phyloP scores from a whole-genome alignment of 2,113 vertebrate genomes.

The Sylvia atricapilla region DNA sequence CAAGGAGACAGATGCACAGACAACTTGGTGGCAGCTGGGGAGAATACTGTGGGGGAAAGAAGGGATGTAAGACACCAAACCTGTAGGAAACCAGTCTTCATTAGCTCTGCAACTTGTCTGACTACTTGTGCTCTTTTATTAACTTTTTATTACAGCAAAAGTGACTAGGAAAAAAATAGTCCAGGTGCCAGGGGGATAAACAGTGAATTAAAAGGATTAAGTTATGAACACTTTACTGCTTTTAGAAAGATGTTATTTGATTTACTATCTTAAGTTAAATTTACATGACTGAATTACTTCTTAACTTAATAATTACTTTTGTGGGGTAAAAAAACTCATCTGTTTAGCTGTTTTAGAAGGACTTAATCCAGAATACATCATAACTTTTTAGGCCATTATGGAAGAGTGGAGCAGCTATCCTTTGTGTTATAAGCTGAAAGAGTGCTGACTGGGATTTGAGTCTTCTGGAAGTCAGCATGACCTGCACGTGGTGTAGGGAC shows the following conservation, averaged over 20 bases:
- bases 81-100: background rate
- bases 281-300: constrained; percentile 34
- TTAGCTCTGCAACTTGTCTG: background rate
- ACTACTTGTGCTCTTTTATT: background rate
- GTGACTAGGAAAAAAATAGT: constrained; percentile 43
- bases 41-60: background rate
- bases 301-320: constrained; percentile 31
- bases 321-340: background rate
- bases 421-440: background rate
- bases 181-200: constrained; percentile 56
- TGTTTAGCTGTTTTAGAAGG: constrained; percentile 21
- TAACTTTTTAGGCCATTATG: background rate
- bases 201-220: constrained; percentile 60
- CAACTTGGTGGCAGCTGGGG: background rate
- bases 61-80: background rate
- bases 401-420: background rate
- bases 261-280: constrained; percentile 52
- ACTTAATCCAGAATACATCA: background rate
- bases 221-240: constrained; percentile 37
- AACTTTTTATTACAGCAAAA: constrained; percentile 24
- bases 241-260: constrained; percentile 57
- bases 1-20: background rate
- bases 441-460: background rate
- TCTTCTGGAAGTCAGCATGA: background rate
- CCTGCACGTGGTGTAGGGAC: background rate